These are phyloP conservation scores for Bradypus variegatus DNA, from an alignment of 2,797 vertebrate species.

Conservation along the genomic window DNA sequence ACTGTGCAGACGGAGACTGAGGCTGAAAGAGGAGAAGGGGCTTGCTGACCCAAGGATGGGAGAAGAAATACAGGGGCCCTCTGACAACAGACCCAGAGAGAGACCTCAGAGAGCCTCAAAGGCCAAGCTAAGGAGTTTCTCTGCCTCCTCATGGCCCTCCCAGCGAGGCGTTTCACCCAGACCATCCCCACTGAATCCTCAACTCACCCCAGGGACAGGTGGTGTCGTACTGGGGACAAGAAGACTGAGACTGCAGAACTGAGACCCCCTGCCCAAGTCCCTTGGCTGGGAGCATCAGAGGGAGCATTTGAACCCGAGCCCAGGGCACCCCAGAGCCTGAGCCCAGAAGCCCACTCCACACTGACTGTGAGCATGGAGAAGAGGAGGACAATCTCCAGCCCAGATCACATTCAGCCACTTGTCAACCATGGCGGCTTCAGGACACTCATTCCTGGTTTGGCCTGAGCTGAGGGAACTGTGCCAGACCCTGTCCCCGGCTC, in stretches of 20 bases:
- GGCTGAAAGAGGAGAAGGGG: not conserved
- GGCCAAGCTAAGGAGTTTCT: not conserved
- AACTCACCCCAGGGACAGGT: not conserved
- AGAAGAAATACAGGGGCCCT: not conserved
- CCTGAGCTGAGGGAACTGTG: not conserved
- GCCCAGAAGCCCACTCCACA: not conserved
- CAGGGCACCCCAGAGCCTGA: accelerated
- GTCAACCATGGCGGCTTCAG: not conserved
- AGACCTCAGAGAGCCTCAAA: not conserved
- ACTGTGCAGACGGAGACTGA: not conserved
- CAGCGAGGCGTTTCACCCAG: not conserved
- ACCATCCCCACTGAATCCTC: not conserved
- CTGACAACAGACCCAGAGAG: not conserved
- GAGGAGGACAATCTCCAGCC: not conserved
- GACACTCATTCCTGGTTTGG: not conserved
- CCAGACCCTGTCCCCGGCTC: conserved; percentile 7
- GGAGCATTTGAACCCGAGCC: not conserved
- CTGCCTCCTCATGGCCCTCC: not conserved
- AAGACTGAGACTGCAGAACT: not conserved
- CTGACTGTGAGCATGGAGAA: accelerated
- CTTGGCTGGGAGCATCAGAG: not conserved
- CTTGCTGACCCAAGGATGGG: not conserved
- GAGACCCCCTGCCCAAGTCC: not conserved
- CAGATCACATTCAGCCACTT: not conserved
- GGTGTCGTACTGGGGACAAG: accelerated